phyloP scores from a whole-genome alignment of 2,888 invertebrate genomes.

The Melieria omissa region DNA sequence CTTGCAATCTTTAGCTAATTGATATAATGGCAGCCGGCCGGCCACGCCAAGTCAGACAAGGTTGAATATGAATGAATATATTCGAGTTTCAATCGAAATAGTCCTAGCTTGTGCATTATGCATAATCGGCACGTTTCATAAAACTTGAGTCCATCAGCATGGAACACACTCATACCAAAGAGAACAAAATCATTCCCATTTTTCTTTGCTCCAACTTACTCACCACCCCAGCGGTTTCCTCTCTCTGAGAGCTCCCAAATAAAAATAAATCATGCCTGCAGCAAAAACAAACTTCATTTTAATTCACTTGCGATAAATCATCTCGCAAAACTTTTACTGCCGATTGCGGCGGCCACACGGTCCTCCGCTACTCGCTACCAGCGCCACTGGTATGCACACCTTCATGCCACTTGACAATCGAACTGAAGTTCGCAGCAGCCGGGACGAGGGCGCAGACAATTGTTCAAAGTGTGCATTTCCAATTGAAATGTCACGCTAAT shows the following conservation, averaged over 20 bases:
- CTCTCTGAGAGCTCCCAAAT: background rate
- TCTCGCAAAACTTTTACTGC: slow-evolving; percentile 15
- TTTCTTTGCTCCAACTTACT: too few species aligned
- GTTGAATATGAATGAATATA: too few species aligned
- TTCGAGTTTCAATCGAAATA: too few species aligned
- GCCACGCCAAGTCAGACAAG: too few species aligned
- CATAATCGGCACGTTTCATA: too few species aligned
- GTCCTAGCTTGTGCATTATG: too few species aligned
- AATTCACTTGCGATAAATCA: slow-evolving; percentile 36
- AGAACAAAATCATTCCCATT: too few species aligned
- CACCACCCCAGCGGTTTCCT: too few species aligned
- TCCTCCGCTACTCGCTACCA: background rate
- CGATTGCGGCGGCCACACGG: background rate
- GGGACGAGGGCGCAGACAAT: background rate
- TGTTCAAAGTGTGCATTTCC: slow-evolving; percentile 37
- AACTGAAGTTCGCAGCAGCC: background rate
- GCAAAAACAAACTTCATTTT: slow-evolving; percentile 33
- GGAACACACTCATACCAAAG: too few species aligned
- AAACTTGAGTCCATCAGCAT: too few species aligned
- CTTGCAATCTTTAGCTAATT: too few species aligned
- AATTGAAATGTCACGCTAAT: slow-evolving; percentile 37
- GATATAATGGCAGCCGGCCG: too few species aligned
- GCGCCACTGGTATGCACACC: background rate
- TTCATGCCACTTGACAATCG: background rate
- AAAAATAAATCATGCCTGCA: slow-evolving; percentile 33